These are phyloP conservation scores for Papilio polyxenes DNA, from an alignment of 1,140 invertebrate species.

Conservation along the genomic window DNA sequence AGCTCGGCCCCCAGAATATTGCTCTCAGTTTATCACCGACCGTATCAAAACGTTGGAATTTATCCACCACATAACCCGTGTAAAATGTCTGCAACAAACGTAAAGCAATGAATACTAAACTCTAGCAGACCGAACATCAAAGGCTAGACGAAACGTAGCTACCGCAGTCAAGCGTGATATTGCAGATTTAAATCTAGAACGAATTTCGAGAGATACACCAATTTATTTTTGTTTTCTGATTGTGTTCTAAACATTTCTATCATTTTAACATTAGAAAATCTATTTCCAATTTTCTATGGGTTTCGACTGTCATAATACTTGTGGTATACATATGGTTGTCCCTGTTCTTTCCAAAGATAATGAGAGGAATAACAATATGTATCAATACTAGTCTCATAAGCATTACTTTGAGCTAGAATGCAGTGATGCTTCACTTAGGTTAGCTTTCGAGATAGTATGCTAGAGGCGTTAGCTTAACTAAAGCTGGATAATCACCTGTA, in stretches of 20 bases:
- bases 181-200: not conserved
- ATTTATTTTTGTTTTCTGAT: not conserved
- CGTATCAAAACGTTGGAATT: conserved; percentile 81
- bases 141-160: not conserved
- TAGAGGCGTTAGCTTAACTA: too few relatives aligned
- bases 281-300: too few relatives aligned
- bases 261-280: not conserved
- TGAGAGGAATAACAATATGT: too few relatives aligned
- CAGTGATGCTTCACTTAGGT: too few relatives aligned
- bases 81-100: conserved; percentile 86
- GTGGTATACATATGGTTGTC: too few relatives aligned
- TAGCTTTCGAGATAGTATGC: too few relatives aligned
- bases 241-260: conserved; percentile 7
- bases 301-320: too few relatives aligned
- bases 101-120: conserved; percentile 12
- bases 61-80: conserved; percentile 83
- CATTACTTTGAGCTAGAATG: too few relatives aligned
- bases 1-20: conserved; percentile 92
- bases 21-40: conserved; percentile 85
- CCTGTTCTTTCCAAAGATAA: too few relatives aligned
- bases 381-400: too few relatives aligned
- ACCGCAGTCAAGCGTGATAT: not conserved
- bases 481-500: conserved; percentile 83
- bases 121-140: not conserved
- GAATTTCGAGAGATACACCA: not conserved